Base-by-base conservation (phyloP, 2,113 vertebrate species). In the Thunnus thynnus region DNA sequence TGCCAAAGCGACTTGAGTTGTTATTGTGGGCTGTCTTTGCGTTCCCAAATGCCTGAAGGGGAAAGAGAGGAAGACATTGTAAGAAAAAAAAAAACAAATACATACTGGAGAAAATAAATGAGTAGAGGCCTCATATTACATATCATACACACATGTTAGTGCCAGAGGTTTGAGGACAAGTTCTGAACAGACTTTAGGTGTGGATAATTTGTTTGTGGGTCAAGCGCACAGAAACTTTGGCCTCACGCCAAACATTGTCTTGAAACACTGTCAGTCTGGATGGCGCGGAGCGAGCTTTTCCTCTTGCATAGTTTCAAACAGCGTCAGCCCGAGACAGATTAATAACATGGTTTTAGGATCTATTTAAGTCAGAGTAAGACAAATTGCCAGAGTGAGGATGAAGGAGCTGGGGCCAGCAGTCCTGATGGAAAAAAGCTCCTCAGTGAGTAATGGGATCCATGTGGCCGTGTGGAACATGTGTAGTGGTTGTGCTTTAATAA, bases 11-110 rank as follows among this genome's bases (percentile, higher is more conserved):
- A 89, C 98, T 99, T 0, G 98, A 99, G 94, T 99, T 99, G 94
- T 99, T 99, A 88, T 99, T 99, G 84, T 99, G 98, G 17, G 98
- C 98, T 0, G 98, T 99, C 92, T 99, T 99, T 3, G 98, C 98
- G 56, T 99, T 99, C 86, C 98, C 98, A 95, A 99, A 99, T 0
- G 98, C 98, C 98, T 99, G 94, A 66, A 79, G 79, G 93, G 83
- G 90, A 82, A 93, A 86, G 3, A 71, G 60, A 64, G 3, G 50
- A 57, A 79, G 32, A 84, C 3, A 32, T 18, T 44, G 41, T 66
- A 9, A 71, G 57, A 56, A 20, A 30, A 62, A 62, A 62, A 51
- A 62, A 62, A 51, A 46, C 13, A 58, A 65, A 66, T 10, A 41
- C 13, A 65, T 12, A 48, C 51, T 63, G 25, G 4, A 2, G 51